Conservation (phyloP, 2,888 invertebrate genomes). For the Ernsta delagoae region DNA sequence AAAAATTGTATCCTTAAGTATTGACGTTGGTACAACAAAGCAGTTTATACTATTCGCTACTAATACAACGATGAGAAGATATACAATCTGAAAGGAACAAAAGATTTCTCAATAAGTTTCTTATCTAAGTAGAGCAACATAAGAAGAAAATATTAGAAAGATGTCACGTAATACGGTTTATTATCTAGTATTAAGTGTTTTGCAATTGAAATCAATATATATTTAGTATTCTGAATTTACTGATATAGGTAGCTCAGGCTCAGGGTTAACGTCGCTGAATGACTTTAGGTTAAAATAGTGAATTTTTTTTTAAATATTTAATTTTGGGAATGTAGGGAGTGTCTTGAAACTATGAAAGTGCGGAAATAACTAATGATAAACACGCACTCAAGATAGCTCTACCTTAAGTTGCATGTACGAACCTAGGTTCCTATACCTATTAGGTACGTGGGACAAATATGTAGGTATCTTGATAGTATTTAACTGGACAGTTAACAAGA, state of each 20-base stretch:
- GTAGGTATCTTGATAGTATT: neutral
- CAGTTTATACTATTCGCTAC: conserved; percentile 43
- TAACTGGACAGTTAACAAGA: neutral
- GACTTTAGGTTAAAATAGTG: no score
- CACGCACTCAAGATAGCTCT: no score
- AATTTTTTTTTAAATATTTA: no score
- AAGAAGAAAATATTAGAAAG: conserved; percentile 10
- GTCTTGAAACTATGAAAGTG: no score
- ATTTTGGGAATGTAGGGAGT: no score
- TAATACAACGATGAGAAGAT: conserved; percentile 45
- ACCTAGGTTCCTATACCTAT: no score
- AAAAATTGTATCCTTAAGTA: conserved; percentile 7
- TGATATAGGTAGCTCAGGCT: no score
- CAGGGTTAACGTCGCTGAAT: no score
- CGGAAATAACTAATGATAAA: no score
- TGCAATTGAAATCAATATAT: conserved; percentile 13
- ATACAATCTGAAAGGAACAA: conserved; percentile 52
- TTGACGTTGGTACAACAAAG: conserved; percentile 43
- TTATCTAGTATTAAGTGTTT: conserved; percentile 24
- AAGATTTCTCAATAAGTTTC: conserved; percentile 27
- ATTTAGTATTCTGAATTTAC: neutral
- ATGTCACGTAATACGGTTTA: conserved; percentile 28
- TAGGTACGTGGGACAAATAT: no score
- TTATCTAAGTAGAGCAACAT: conserved; percentile 29
- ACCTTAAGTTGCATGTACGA: no score